phyloP scores from a whole-genome alignment of 1,140 invertebrate genomes.

The Chelonus insularis region DNA sequence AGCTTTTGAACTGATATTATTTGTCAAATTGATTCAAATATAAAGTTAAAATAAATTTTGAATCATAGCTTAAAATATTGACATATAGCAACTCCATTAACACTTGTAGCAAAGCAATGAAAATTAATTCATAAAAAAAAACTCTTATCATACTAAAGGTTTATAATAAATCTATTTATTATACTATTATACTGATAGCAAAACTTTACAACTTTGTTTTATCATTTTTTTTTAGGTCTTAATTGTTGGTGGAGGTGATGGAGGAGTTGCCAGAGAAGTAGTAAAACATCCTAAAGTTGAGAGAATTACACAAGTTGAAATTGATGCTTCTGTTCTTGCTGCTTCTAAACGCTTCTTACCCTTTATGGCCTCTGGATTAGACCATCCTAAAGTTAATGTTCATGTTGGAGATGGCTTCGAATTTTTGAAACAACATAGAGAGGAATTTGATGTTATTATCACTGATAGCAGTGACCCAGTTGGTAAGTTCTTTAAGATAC shows the following conservation, averaged over 20 bases:
- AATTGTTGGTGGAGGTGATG: conserved; percentile 97
- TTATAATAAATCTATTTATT: too few species aligned
- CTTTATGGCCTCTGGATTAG: conserved; percentile 85
- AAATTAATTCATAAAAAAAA: too few species aligned
- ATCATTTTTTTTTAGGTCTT: conserved; percentile 72
- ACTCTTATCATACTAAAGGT: too few species aligned
- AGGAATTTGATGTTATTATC: conserved; percentile 96
- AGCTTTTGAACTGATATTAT: too few species aligned
- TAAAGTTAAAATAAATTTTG: too few species aligned
- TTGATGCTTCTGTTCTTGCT: conserved; percentile 90
- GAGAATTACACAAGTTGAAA: conserved; percentile 84
- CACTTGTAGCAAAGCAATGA: too few species aligned
- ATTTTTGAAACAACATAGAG: conserved; percentile 84
- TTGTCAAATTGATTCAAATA: too few species aligned
- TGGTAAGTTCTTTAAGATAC: conserved; percentile 58
- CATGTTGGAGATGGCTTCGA: conserved; percentile 93
- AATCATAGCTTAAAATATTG: too few species aligned
- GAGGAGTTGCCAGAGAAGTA: conserved; percentile 93
- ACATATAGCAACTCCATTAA: too few species aligned
- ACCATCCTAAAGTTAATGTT: conserved; percentile 80
- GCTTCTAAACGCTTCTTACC: conserved; percentile 90
- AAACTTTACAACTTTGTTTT: too few species aligned
- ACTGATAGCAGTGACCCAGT: conserved; percentile 97
- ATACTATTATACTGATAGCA: too few species aligned
- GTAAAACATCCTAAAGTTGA: conserved; percentile 90